Evolutionary conservation across 2,888 invertebrate species (phyloP), one percentile per base, ranked within the genome.

Genomic region (Sarcophaga caerulescens): DNA sequence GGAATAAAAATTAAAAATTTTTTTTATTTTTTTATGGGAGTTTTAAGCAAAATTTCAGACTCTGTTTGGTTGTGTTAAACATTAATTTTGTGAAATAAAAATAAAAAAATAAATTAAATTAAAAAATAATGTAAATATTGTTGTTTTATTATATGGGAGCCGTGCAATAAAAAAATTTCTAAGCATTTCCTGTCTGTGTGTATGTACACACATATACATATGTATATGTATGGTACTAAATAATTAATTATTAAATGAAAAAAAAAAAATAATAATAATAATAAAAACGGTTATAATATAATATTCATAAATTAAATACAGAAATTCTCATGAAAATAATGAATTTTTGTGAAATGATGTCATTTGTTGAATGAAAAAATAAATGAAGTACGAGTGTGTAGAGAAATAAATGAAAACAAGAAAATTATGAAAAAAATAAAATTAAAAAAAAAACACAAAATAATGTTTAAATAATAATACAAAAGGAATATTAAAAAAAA

Each of bases 271-370:
- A n/a, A n/a, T n/a, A n/a, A 17, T 35, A 69, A 60, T 60, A 35
- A 35, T 60, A n/a, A 71, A 52, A 14, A 17, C 5, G 1, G 4
- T 52, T 52, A 12, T 12, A 35, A 60, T 60, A 59, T 12, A 35
- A 35, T 12, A 12, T 23, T 21, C 25, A 63, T 63, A 35, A 63
- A 75, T 23, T 35, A 69, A 57, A 66, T 59, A 69, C 45, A 45
- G 62, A 79, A 79, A 71, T 75, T 63, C 65, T 47, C 47, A 77
- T 75, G 66, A 59, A 78, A 57, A 76, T 75, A 60, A 59, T 69
- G 82, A 80, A 85, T 85, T 62, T 71, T 87, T 83, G 80, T 81
- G 68, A 86, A 87, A 84, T 87, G 87, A 87, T 85, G 87, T 87
- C 87, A 87, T 87, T 82, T 87, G 82, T 81, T 84, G 70, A 44